Evolutionary conservation across 2,888 invertebrate genomes (phyloP).

Genomic region (Marasmarcha lunaedactyla): DNA sequence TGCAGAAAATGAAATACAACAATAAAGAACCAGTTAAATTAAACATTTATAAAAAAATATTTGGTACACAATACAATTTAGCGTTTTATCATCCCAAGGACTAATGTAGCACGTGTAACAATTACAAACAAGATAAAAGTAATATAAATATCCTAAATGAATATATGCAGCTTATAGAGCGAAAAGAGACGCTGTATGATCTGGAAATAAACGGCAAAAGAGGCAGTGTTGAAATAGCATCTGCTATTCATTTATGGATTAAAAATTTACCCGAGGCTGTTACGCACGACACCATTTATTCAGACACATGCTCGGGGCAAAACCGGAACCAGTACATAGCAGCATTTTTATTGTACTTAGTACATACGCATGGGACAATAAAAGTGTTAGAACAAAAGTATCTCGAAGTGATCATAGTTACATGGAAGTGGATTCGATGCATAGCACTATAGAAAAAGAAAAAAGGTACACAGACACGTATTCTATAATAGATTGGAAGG

Average conservation of each 20-base stretch:
- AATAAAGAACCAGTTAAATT: conserved; percentile 7
- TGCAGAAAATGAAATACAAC: conserved; percentile 6
- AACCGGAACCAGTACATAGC: conserved; percentile 10
- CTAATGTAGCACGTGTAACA: conserved; percentile 3
- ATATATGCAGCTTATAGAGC: conserved; percentile 4
- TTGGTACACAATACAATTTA: conserved; percentile 10
- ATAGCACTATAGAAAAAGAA: conserved; percentile 5
- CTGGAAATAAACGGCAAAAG: conserved; percentile 11
- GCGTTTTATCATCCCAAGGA: conserved; percentile 8
- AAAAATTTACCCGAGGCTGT: conserved; percentile 4
- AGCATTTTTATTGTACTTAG: conserved; percentile 9
- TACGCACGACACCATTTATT: conserved; percentile 8
- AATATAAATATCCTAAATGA: conserved; percentile 5
- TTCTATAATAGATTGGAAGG: conserved; percentile 3
- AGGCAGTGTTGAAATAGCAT: conserved; percentile 8
- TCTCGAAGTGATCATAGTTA: conserved; percentile 5
- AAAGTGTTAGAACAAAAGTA: conserved; percentile 8
- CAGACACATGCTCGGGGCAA: conserved; percentile 8
- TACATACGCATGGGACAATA: conserved; percentile 4
- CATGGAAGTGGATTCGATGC: conserved; percentile 4
- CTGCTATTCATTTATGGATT: conserved; percentile 8
- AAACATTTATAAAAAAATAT: conserved; percentile 7
- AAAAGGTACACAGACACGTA: background rate
- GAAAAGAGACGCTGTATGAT: conserved; percentile 8
- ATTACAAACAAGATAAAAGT: conserved; percentile 5